Conservation (phyloP, 2,797 vertebrate species). For the Ptychobarbus kaznakovi region DNA sequence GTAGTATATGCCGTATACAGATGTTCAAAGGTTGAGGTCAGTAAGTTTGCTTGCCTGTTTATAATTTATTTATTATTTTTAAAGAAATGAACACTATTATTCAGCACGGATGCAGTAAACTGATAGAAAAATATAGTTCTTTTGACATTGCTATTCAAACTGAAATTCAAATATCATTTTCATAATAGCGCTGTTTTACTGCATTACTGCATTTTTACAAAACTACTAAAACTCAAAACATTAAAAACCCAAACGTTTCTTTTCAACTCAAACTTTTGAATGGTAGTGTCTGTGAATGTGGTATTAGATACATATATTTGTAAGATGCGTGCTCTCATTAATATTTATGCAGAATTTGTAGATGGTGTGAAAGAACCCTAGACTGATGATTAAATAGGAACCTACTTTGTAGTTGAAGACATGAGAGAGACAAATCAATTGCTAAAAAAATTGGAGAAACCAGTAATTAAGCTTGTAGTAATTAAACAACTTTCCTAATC, state of each 20-base stretch:
- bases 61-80: too few relatives aligned
- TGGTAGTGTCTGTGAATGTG: neutral
- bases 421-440: neutral
- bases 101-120: neutral
- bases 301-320: neutral
- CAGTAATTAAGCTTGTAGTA: neutral
- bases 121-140: neutral
- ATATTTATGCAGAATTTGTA: neutral
- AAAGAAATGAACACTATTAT: neutral
- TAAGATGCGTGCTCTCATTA: neutral
- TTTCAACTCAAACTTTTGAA: neutral
- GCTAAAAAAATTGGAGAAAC: neutral
- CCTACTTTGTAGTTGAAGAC: neutral
- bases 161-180: neutral
- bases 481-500: neutral
- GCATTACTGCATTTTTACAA: neutral
- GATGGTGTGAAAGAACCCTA: neutral
- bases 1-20: neutral
- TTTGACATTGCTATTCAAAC: neutral
- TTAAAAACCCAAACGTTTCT: neutral
- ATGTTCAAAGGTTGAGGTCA: neutral
- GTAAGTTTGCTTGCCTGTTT: neutral
- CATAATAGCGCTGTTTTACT: neutral
- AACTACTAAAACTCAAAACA: neutral
- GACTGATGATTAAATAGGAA: too few relatives aligned